Percentiles rank a stretch among this genome's conserved stretches.
Conservation (phyloP, 37 sponge, comb jelly and placozoan species). For the Spongilla lacustris region DNA sequence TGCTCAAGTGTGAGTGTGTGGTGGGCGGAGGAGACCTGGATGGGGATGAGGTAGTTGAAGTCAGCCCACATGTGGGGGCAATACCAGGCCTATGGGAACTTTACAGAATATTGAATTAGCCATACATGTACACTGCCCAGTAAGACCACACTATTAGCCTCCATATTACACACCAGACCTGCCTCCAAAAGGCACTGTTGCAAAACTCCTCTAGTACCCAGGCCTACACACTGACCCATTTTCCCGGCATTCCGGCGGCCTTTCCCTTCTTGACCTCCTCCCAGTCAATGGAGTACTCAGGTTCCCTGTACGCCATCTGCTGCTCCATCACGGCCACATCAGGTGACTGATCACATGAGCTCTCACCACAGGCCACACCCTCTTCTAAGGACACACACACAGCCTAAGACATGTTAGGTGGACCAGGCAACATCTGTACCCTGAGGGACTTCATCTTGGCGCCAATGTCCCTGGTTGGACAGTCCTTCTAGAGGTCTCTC, state of each 20-base stretch:
- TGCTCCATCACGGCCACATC: conserved; percentile 4
- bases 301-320: conserved; percentile 16
- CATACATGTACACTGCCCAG: too few species aligned
- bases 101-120: too few species aligned
- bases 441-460: background rate
- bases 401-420: background rate
- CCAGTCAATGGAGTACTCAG: conserved; percentile 53
- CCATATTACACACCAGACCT: too few species aligned
- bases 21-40: background rate
- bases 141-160: too few species aligned
- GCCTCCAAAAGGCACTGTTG: background rate
- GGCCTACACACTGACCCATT: conserved; percentile 35
- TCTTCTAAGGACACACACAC: background rate
- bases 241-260: conserved; percentile 73
- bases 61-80: too few species aligned
- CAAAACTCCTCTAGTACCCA: background rate
- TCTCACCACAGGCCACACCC: background rate
- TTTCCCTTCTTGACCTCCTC: conserved; percentile 57
- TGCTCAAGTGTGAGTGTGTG: background rate
- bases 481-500: background rate
- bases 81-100: too few species aligned
- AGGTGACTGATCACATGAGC: background rate
- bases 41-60: background rate
- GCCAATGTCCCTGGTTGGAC: background rate
- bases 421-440: background rate